Evolutionary conservation across 2,113 vertebrate genomes (phyloP), one percentile per base, ranked within the genome.

Genomic region (Lycaon pictus): DNA sequence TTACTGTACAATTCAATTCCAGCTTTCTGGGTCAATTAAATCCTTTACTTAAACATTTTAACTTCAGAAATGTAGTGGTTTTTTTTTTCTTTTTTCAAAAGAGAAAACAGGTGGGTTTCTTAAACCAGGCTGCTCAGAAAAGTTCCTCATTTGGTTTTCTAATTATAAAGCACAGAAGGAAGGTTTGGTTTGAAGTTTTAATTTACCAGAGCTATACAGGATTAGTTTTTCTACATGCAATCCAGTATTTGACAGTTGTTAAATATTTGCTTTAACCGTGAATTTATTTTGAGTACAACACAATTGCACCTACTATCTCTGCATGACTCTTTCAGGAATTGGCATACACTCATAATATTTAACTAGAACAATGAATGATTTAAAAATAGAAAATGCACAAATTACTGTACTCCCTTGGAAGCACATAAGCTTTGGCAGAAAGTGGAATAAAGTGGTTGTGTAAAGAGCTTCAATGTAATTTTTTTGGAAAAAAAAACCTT

Each of bases 181-280:
- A 97, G 89, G 88, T 96, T 96, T 96, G 76, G 92, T 86, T 43
- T 93, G 69, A 98, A 97, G 87, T 56, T 96, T 92, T 67, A 96
- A 56, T 25, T 43, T 95, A 93, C 95, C 86, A 94, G 11, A 92
- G 62, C 95, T 83, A 93, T 79, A 71, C 1, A 80, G 74, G 81
- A 71, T 5, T 60, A 8, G 0, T 86, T 98, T 96, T 95, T 63
- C 72, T 79, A 82, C 56, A 69, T 92, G 84, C 22, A 93, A 86
- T 72, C 69, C 37, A 72, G 65, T 77, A 97, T 97, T 97, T 97
- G 93, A 97, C 95, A 97, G 87, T 97, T 98, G 76, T 97, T 97
- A 98, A 98, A 97, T 97, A 96, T 98, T 98, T 98, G 69, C n/a
- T 97, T 90, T 96, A 96, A 97, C 88, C 29, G 51, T 93, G 94